Conservation (phyloP, 2,888 invertebrate genomes). For the Barypeithes pellucidus region DNA sequence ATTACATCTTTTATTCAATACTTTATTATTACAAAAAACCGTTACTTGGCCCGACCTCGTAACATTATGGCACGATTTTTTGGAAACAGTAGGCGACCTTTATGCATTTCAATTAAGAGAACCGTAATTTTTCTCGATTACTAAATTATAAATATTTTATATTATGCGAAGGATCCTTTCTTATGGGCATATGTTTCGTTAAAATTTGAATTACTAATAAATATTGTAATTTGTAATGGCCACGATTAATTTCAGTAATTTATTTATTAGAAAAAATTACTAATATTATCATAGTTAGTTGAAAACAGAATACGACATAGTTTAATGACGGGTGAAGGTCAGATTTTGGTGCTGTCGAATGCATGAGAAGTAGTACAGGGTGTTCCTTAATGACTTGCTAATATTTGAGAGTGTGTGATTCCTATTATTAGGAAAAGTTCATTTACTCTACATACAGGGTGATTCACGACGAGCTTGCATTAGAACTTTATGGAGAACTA, state of each 20-base stretch:
- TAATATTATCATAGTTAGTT: neutral
- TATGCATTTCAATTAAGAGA: neutral
- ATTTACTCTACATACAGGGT: too few species aligned
- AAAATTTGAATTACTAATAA: constrained; percentile 4
- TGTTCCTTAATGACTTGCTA: too few species aligned
- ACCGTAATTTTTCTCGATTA: neutral
- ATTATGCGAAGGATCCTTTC: neutral
- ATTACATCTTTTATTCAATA: neutral
- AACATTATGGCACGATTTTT: neutral
- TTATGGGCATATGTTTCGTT: neutral
- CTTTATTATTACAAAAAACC: neutral
- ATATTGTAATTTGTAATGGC: neutral
- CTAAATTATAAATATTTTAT: constrained; percentile 3
- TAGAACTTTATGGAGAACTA: too few species aligned
- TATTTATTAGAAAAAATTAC: neutral
- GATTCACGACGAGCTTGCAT: too few species aligned
- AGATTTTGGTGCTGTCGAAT: too few species aligned
- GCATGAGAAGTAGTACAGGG: too few species aligned
- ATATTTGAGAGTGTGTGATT: too few species aligned
- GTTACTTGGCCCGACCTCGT: neutral
- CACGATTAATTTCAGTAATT: neutral
- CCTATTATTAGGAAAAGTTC: too few species aligned
- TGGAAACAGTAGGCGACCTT: neutral
- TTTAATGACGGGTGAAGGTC: too few species aligned
- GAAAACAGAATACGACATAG: neutral